These are phyloP conservation scores for Chrysomallon squamiferum DNA, from an alignment of 1,140 invertebrate species.

Conservation along the genomic window DNA sequence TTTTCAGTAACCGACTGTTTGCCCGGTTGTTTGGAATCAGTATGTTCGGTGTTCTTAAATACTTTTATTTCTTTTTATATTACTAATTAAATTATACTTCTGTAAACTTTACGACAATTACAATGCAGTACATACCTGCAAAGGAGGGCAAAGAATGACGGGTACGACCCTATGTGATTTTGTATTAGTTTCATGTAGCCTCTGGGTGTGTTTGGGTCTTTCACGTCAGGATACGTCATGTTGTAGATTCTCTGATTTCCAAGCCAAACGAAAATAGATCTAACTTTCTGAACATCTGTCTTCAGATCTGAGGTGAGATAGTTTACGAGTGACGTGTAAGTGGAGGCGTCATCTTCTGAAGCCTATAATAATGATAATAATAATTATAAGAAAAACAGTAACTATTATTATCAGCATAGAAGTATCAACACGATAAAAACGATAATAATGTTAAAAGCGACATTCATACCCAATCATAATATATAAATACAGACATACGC, in stretches of 20 bases:
- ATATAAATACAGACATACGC: too few species aligned
- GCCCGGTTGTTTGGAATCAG: too few species aligned
- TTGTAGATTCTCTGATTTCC: conserved; percentile 13
- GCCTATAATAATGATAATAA: background rate
- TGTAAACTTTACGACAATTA: too few species aligned
- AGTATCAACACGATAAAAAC: too few species aligned
- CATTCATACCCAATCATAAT: too few species aligned
- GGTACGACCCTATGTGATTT: conserved; percentile 98
- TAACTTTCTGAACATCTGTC: conserved; percentile 22
- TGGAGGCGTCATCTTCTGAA: background rate
- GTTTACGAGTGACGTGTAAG: conserved; percentile 13
- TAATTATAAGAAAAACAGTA: too few species aligned
- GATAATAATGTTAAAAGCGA: too few species aligned
- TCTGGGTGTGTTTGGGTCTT: conserved; percentile 82
- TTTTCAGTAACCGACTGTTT: too few species aligned
- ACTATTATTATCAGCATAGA: too few species aligned
- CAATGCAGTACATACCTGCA: conserved; percentile 66
- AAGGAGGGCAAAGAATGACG: conserved; percentile 89
- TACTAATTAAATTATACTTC: too few species aligned
- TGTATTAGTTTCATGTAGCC: conserved; percentile 94
- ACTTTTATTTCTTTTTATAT: too few species aligned
- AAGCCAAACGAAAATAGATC: conserved; percentile 26
- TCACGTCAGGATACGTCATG: conserved; percentile 64
- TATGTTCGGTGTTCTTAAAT: too few species aligned
- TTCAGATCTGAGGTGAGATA: background rate